A percentile compares a stretch with the other conserved stretches of the same genome.
These are phyloP conservation scores for Electrona antarctica DNA, from an alignment of 2,113 vertebrate species.

Conservation along the genomic window DNA sequence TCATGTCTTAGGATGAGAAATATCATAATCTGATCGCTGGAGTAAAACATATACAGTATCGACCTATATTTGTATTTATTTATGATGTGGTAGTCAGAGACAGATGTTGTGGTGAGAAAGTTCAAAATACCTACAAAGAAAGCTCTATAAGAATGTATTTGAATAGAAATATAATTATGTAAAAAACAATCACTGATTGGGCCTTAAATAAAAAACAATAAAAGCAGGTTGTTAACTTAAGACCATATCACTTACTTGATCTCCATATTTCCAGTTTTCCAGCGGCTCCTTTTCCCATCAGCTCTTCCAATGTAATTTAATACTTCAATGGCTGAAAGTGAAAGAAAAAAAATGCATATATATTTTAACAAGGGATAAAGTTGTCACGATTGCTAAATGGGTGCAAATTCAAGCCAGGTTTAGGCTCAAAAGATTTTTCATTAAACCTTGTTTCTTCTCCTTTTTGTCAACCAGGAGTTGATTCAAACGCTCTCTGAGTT, in stretches of 20 bases:
- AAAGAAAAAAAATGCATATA: constrained; percentile 19
- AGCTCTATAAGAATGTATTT: too few relatives aligned
- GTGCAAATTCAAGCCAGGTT: neutral
- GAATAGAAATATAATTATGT: too few relatives aligned
- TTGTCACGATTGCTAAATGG: neutral
- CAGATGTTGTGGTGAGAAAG: too few relatives aligned
- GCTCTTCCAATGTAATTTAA: constrained; percentile 92
- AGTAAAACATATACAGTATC: too few relatives aligned
- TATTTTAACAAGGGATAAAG: neutral
- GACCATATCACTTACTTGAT: constrained; percentile 77
- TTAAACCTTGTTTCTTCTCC: constrained; percentile 88
- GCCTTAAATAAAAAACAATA: too few relatives aligned
- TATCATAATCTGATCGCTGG: constrained; percentile 10
- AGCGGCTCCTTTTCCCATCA: constrained; percentile 91
- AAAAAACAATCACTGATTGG: too few relatives aligned
- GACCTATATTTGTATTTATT: too few relatives aligned
- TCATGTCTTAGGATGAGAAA: constrained; percentile 84
- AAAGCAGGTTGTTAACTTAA: neutral
- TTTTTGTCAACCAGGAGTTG: constrained; percentile 93
- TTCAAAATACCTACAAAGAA: too few relatives aligned
- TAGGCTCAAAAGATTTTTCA: neutral
- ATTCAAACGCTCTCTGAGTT: constrained; percentile 92
- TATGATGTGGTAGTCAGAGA: too few relatives aligned
- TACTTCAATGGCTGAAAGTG: constrained; percentile 88
- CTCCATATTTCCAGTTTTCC: constrained; percentile 93